Evolutionary conservation across 2,888 invertebrate species (phyloP), one percentile per base, ranked within the genome.

Genomic region (Acanthacorydalis orientalis): DNA sequence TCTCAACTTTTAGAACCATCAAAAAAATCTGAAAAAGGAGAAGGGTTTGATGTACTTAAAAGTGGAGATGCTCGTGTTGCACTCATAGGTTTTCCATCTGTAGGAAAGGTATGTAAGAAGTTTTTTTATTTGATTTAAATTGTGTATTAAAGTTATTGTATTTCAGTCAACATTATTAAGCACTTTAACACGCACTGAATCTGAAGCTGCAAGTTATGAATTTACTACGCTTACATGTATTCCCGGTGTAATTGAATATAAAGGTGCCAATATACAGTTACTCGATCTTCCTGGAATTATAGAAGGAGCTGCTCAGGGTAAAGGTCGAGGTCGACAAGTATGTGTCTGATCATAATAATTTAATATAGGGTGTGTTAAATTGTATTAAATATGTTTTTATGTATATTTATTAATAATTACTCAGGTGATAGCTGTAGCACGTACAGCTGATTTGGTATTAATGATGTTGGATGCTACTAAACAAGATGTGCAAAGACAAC

Each of bases 401-500:
- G 35, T 3, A 35, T 11, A 11, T 35, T n/a, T 35, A 35, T 35
- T 11, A 11, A 43, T 49, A 49, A 44, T 42, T 46, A 49, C 57
- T 0, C 56, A 76, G 75, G 93, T 98, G 9, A 98, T 99, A 64
- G 96, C 98, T 11, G 98, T 99, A 8, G 98, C 97, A 0, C 75
- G 98, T 57, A 98, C 98, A 4, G 92, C 97, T 0, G 98, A 98
- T 68, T 70, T 98, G 56, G 92, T 98, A 35, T 72, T 99, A 31
- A 98, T 99, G 89, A 98, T 98, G 97, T 68, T 98, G 63, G 98
- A 99, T 63, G 97, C 98, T 0, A 93, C 95, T 0, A 99, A 99
- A 67, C 92, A 93, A 47, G 95, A 96, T 60, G 88, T 93, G 39
- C 98, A 98, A 64, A 78, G 90, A 51, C 80, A 83, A 52, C 70